Percentiles rank a stretch among this genome's conserved stretches.
phyloP scores from a whole-genome alignment of 2,888 invertebrate genomes.

The Octodonta nipae region DNA sequence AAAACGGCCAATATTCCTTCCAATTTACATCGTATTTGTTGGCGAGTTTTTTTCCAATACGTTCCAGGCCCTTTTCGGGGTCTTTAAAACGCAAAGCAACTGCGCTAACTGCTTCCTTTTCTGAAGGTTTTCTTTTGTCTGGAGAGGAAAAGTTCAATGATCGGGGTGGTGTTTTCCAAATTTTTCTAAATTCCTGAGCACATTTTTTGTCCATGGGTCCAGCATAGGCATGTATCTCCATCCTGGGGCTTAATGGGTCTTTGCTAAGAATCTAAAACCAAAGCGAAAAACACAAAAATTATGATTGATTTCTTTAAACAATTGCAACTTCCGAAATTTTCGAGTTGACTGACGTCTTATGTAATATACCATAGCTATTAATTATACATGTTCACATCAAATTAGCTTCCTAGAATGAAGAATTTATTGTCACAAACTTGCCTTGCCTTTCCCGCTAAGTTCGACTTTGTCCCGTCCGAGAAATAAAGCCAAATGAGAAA shows the following conservation, averaged over 20 bases:
- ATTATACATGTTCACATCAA: too few relatives aligned
- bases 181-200: constrained; percentile 57
- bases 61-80: constrained; percentile 76
- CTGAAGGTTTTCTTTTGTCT: constrained; percentile 7
- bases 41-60: constrained; percentile 63
- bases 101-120: constrained; percentile 11
- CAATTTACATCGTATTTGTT: constrained; percentile 61
- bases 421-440: too few relatives aligned
- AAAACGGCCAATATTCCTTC: constrained; percentile 89
- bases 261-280: constrained; percentile 46
- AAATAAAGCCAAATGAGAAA: too few relatives aligned
- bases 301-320: too few relatives aligned
- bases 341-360: too few relatives aligned
- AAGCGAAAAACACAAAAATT: too few relatives aligned
- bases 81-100: constrained; percentile 40
- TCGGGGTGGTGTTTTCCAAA: constrained; percentile 76
- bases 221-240: constrained; percentile 74
- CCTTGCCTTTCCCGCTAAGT: too few relatives aligned
- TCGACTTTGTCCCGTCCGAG: too few relatives aligned
- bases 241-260: constrained; percentile 53
- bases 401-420: too few relatives aligned
- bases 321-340: too few relatives aligned
- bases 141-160: constrained; percentile 18
- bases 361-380: too few relatives aligned
- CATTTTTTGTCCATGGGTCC: constrained; percentile 76